phyloP scores from a whole-genome alignment of 2,888 invertebrate species.

The Seira sanloemensis region DNA sequence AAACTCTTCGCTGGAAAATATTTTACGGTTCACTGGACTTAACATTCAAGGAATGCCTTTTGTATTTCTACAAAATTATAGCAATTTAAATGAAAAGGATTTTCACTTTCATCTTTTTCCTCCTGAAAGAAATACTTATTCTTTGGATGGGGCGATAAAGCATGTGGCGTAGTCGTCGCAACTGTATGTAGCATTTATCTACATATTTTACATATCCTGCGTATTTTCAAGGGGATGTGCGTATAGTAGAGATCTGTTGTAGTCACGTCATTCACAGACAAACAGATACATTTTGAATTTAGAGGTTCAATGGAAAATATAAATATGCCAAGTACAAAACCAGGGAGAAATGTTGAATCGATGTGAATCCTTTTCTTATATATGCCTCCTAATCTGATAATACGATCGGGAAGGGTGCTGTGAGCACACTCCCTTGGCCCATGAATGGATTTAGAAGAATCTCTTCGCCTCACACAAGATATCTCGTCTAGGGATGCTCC shows the following conservation, averaged over 20 bases:
- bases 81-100: constrained; percentile 16
- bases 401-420: background rate
- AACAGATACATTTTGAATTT: constrained; percentile 14
- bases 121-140: background rate
- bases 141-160: constrained; percentile 9
- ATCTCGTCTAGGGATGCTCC: background rate
- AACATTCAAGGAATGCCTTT: constrained; percentile 14
- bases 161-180: too few relatives aligned
- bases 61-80: constrained; percentile 7
- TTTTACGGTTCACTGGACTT: constrained; percentile 14
- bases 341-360: background rate
- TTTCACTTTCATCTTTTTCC: constrained; percentile 14
- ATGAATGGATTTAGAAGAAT: constrained; percentile 7
- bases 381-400: background rate
- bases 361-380: background rate
- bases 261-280: constrained; percentile 11
- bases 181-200: too few relatives aligned
- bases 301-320: background rate
- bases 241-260: background rate
- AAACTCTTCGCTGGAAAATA: background rate
- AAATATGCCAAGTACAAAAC: constrained; percentile 2
- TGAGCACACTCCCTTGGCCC: background rate
- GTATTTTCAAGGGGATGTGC: background rate
- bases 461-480: background rate
- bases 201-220: too few relatives aligned